Base-by-base conservation (phyloP, 2,888 invertebrate genomes). In the Drosophila borborema region DNA sequence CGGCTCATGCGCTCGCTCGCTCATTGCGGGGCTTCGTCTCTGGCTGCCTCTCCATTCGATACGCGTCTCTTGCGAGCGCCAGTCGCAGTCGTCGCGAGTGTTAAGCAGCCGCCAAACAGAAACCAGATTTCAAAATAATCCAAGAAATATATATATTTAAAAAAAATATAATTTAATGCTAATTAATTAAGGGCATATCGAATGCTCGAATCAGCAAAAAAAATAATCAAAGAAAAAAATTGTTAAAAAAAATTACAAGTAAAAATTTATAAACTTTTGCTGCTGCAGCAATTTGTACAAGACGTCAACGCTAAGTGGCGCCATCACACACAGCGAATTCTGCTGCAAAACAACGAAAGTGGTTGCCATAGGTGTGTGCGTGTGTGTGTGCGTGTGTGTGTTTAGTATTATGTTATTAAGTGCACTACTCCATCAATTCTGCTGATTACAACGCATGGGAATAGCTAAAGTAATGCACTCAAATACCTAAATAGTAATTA, bases 31-130 rank as follows among this genome's bases (percentile, higher is more conserved):
- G 78, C 74, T 82, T 77, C 66, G 77, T 67, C 77, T 80, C 80
- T 41, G 76, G 66, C 46, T 71, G 71, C 64, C 67, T 46, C 67
- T 67, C 55, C 90, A 89, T 90, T 89, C 86, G 90, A 74, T 74
- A 77, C 80, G 89, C 83, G 90, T 84, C 74, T 78, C 90, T 82
- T 77, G 89, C 71, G 77, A 82, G 78, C 80, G 80, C 64, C 70
- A 82, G 81, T 78, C 81, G 78, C 78, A 73, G 34, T 40, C 77
- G 73, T 88, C 74, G 88, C 80, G 77, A 72, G 80, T 73, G 69
- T 67, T 61, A 68, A 65, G 16, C 58, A 64, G n/a, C 58, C 56
- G 38, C 51, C 48, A 45, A 23, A 20, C 41, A 7, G 63, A 71
- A 78, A 80, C 74, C 78, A 49, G 77, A 67, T 74, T 74, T 61